These are phyloP conservation scores for Darevskia nairensis DNA, from an alignment of 2,797 vertebrate species.

Conservation along the genomic window DNA sequence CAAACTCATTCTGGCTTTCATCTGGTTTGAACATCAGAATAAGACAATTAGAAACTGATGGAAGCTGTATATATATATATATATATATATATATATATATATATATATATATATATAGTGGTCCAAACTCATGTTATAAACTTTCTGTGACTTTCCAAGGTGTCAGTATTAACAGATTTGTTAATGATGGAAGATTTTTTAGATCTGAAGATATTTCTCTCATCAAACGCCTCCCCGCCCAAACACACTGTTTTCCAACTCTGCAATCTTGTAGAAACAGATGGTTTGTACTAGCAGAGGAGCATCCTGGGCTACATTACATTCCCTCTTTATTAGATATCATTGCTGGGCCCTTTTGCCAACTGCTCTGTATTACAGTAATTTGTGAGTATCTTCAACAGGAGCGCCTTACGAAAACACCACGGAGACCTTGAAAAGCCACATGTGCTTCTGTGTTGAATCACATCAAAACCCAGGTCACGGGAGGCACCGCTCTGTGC, in stretches of 20 bases:
- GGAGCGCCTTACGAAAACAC: conserved; percentile 34
- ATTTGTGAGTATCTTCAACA: conserved; percentile 29
- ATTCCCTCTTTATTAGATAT: background rate
- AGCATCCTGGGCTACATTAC: conserved; percentile 22
- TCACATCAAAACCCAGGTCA: conserved; percentile 64
- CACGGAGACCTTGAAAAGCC: conserved; percentile 63
- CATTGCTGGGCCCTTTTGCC: conserved; percentile 17
- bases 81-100: too few species aligned
- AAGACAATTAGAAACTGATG: conserved; percentile 47
- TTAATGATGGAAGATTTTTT: conserved; percentile 13
- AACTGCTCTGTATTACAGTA: conserved; percentile 29
- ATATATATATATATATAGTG: background rate
- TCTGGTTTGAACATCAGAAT: conserved; percentile 44
- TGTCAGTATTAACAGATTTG: conserved; percentile 43
- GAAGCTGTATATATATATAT: background rate
- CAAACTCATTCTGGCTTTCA: conserved; percentile 6
- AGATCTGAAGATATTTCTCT: conserved; percentile 44
- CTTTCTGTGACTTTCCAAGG: conserved; percentile 52
- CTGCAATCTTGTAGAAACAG: background rate
- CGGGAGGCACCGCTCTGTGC: conserved; percentile 53
- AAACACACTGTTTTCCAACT: conserved; percentile 46
- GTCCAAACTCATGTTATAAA: conserved; percentile 30
- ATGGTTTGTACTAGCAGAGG: background rate
- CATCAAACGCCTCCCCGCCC: background rate
- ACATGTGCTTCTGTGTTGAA: conserved; percentile 70